Evolutionary conservation across 2,113 vertebrate genomes (phyloP), one percentile per base, ranked within the genome.

Genomic region (Platichthys flesus): DNA sequence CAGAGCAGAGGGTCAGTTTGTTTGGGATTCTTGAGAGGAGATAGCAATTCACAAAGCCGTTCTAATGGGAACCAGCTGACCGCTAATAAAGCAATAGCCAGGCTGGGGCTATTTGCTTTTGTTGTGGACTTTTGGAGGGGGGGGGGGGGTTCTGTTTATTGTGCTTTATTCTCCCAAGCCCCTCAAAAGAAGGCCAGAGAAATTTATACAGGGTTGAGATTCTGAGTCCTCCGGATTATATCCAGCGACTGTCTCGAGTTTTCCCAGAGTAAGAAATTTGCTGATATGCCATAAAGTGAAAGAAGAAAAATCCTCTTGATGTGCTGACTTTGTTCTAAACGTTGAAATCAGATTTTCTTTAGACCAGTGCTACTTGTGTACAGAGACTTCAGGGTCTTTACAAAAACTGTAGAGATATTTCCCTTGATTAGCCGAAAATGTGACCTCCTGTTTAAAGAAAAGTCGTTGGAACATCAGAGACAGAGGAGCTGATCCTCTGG

Each of bases 1-100:
- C 76, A 90, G 85, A 86, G 65, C 68, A 10, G 40, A 81, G 68
- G 85, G 82, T 89, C 81, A 72, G 84, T 88, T 88, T 89, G 90
- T 93, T 92, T 91, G 91, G 87, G 88, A 93, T 92, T 91, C 89
- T 90, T 92, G 85, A 81, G 84, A 79, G 76, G 81, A 88, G 83
- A 92, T 82, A 91, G 88, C 81, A 85, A 83, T 90, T 93, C 90
- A 91, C 92, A 93, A 87, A 92, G 86, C 72, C 75, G 67, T 83
- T 88, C 90, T 92, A 94, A 93, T 91, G 89, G 91, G 84, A 93
- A 85, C 88, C 92, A 91, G 89, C 90, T 93, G 92, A 88, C 79
- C 10, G 28, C 70, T 85, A 91, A 92, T 87, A 88, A 87, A 87
- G 81, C 88, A 64, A 79, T 67, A n/a, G 83, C 73, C 78, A 78